phyloP scores from a whole-genome alignment of 2,113 vertebrate genomes.

The Vulpes lagopus region DNA sequence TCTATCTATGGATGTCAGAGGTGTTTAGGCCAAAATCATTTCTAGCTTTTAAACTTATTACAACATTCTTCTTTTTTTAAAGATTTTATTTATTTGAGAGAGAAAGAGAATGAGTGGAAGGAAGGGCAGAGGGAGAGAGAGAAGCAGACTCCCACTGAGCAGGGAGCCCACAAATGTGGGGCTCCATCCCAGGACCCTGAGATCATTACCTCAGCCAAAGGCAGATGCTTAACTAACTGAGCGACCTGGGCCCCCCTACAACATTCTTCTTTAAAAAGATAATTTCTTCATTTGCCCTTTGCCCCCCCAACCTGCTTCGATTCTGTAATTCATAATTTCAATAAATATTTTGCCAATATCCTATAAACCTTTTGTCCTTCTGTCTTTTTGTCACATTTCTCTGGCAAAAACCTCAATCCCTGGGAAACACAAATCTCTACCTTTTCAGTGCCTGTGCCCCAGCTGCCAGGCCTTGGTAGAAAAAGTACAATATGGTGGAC shows the following conservation, averaged over 20 bases:
- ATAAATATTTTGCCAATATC: background rate
- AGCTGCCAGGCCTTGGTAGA: background rate
- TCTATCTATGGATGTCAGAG: background rate
- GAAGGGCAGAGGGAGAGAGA: background rate
- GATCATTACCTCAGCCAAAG: background rate
- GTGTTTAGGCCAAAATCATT: background rate
- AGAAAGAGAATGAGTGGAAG: background rate
- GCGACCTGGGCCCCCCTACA: background rate
- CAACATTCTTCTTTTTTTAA: background rate
- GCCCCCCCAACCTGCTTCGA: background rate
- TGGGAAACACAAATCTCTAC: background rate
- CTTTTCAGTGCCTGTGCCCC: background rate
- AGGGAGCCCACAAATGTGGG: background rate
- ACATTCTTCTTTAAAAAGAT: background rate
- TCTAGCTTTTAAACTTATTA: background rate
- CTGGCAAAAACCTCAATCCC: background rate
- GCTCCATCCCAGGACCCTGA: background rate
- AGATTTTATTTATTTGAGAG: background rate
- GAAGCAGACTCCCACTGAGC: background rate
- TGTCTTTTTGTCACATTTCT: background rate
- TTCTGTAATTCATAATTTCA: conserved; percentile 52
- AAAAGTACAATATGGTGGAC: background rate
- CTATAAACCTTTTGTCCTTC: background rate
- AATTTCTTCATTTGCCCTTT: background rate
- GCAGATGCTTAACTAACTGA: background rate